Evolutionary conservation across 2,888 invertebrate genomes (phyloP), one percentile per base, ranked within the genome.

Genomic region (Andrena fulva): DNA sequence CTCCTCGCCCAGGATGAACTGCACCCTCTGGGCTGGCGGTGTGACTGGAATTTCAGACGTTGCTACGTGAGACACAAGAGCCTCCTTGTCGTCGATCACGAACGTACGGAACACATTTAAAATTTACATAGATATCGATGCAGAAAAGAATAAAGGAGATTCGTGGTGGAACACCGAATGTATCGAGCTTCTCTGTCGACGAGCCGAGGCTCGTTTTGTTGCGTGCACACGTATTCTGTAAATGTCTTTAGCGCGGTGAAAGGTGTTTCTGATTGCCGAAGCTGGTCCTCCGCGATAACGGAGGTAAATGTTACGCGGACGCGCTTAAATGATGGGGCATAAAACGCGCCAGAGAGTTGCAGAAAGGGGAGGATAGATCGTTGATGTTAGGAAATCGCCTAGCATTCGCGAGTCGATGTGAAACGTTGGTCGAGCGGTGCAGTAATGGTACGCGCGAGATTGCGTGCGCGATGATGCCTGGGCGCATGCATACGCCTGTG

Each of bases 1-100:
- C 92, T 99, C 99, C 95, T 99, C 99, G 48, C 99, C 99, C 77
- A 99, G 96, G 92, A 99, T 98, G 93, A 99, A 99, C 95, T 99
- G 99, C 70, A 99, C 99, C 91, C 99, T 96, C 94, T 99, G 99
- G 70, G 99, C 97, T 20, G 99, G 99, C 63, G 98, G 98, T 71
- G 98, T 98, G 90, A 97, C 98, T 98, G 86, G 5, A 89, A 85
- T 83, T 63, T 67, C 56, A 73, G 7, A 54, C 48, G 54, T 24
- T 6, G 4, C 6, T 6, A 20, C n/a, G 60, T 87, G 42, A 77
- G 54, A 67, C 67, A 16, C n/a, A 0, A 10, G 2, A 12, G 10
- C 29, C 16, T 7, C 1, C 7, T 2, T 31, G 1, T 4, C 6
- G 4, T 10, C 24, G 12, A 56, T 2, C 1, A 2, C 59, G 12